Percentiles rank a stretch among this genome's conserved stretches.
These are phyloP conservation scores for Lypha dubia DNA, from an alignment of 2,888 invertebrate genomes.

Conservation along the genomic window DNA sequence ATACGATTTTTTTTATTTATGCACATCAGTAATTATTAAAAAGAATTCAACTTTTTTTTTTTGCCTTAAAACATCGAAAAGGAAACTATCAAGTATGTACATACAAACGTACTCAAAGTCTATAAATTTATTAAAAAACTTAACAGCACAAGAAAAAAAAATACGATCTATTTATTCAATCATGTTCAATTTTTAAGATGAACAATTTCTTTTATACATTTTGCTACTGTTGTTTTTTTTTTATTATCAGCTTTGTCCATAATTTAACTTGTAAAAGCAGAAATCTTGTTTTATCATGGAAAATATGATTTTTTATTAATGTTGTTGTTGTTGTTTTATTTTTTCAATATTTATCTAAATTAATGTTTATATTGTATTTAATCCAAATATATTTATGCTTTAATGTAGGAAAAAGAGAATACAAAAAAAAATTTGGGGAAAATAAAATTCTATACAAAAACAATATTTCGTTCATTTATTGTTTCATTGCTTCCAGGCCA, in stretches of 20 bases:
- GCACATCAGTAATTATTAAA: neutral
- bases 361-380: slow-evolving; percentile 50
- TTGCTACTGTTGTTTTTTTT: slow-evolving; percentile 4
- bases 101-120: neutral
- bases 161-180: neutral
- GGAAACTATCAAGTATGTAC: neutral
- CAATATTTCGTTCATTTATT: slow-evolving; percentile 42
- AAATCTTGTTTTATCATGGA: slow-evolving; percentile 7
- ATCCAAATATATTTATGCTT: slow-evolving; percentile 36
- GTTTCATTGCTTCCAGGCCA: slow-evolving; percentile 43
- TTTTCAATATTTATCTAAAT: slow-evolving; percentile 57
- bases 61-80: neutral
- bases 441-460: neutral
- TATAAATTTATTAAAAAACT: slow-evolving; percentile 3
- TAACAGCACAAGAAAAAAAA: neutral
- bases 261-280: neutral
- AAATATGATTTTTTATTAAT: slow-evolving; percentile 36
- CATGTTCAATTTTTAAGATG: neutral
- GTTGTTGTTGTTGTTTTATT: neutral
- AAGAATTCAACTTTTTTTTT: neutral
- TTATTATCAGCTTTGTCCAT: slow-evolving; percentile 27
- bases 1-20: neutral
- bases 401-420: neutral
- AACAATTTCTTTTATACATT: neutral
- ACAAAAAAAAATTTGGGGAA: neutral